phyloP scores from a whole-genome alignment of 2,888 invertebrate species.

The Drosophila acutilabella region DNA sequence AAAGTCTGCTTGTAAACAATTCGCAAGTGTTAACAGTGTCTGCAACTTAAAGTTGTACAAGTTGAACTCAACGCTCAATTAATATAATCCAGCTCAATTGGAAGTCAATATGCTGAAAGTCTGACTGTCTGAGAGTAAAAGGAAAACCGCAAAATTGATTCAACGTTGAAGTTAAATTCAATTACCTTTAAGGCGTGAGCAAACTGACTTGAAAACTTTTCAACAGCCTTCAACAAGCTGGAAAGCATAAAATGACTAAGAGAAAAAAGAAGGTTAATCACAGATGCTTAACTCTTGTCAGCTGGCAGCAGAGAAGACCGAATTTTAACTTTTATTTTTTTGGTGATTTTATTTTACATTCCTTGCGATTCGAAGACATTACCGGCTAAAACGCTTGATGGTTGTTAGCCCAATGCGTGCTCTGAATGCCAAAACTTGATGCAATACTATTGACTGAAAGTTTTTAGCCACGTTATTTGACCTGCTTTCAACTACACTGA shows the following conservation, averaged over 20 bases:
- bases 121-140: neutral
- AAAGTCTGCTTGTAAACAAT: too few relatives aligned
- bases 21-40: too few relatives aligned
- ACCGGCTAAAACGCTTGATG: neutral
- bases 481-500: conserved; percentile 30
- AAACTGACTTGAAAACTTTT: conserved; percentile 26
- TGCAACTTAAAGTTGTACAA: conserved; percentile 1
- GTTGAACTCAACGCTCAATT: neutral
- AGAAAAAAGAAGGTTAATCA: neutral
- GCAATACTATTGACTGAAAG: conserved; percentile 27
- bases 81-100: neutral
- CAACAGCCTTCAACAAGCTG: neutral
- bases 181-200: conserved; percentile 32
- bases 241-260: too few relatives aligned
- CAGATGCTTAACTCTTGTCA: conserved; percentile 7
- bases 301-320: neutral
- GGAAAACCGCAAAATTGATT: conserved; percentile 9
- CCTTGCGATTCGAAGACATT: neutral
- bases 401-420: conserved; percentile 8
- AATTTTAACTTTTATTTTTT: neutral
- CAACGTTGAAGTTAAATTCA: conserved; percentile 33
- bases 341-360: neutral
- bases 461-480: conserved; percentile 46
- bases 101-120: conserved; percentile 8
- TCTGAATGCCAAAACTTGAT: conserved; percentile 9